Evolutionary conservation across 2,113 vertebrate genomes (phyloP).

Genomic region (Stigmatopora argus): DNA sequence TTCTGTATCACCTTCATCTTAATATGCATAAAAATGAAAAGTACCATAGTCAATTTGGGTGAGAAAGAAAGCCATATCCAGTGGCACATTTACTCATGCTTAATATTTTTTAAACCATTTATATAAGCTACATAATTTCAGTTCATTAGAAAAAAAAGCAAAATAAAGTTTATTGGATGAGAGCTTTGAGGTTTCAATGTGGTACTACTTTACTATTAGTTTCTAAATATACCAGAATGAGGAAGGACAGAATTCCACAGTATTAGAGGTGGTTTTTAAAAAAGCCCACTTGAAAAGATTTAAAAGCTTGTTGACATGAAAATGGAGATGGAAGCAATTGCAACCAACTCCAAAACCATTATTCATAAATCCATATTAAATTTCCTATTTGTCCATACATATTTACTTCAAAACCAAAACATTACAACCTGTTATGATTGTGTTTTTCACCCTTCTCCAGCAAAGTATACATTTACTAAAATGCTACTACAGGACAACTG

Average conservation of each 20-base stretch:
- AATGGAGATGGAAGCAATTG: neutral
- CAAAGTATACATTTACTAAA: neutral
- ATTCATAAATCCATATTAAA: neutral
- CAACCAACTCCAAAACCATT: neutral
- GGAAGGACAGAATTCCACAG: no score
- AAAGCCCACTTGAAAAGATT: neutral
- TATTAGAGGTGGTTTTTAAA: no score
- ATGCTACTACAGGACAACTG: neutral
- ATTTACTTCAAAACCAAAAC: neutral
- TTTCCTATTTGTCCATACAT: neutral
- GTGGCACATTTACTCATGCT: neutral
- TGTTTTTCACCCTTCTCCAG: neutral
- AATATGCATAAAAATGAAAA: constrained; percentile 42
- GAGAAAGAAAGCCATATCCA: neutral
- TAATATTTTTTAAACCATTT: neutral
- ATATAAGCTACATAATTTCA: no score
- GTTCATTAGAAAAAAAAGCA: no score
- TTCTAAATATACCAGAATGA: no score
- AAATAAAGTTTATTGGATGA: neutral
- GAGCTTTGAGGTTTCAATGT: neutral
- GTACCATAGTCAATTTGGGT: neutral
- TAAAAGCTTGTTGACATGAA: neutral
- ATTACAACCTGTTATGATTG: neutral
- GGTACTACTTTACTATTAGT: no score
- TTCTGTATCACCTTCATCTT: constrained; percentile 25